These are phyloP conservation scores for Rhea americana DNA, from an alignment of 2,113 vertebrate species.

Conservation along the genomic window DNA sequence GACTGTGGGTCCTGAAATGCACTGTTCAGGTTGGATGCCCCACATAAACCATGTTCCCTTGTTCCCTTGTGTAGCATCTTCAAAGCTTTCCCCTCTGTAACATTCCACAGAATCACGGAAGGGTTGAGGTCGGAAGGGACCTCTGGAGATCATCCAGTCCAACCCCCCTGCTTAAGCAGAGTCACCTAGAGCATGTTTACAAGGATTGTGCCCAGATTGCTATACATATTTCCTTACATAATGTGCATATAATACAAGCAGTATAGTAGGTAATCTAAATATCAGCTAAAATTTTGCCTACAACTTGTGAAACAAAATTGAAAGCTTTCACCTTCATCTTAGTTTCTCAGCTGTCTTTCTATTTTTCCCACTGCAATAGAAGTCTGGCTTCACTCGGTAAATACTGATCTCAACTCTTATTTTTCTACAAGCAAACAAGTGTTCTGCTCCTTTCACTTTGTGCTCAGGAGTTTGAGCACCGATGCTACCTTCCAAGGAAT, in stretches of 20 bases:
- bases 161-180: no score
- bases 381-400: background rate
- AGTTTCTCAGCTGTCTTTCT: background rate
- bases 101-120: background rate
- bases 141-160: no score
- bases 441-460: background rate
- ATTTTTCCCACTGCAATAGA: background rate
- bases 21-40: background rate
- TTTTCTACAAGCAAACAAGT: background rate
- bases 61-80: background rate
- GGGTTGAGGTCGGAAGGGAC: no score
- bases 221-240: background rate
- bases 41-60: background rate
- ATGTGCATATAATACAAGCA: background rate
- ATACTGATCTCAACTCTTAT: background rate
- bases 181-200: no score
- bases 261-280: background rate
- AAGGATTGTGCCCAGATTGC: no score
- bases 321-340: background rate
- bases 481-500: background rate
- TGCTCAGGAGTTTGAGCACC: background rate
- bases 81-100: background rate
- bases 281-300: background rate
- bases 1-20: background rate
- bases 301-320: background rate